Evolutionary conservation across 2,113 vertebrate species (phyloP).

Genomic region (Podocnemis expansa): DNA sequence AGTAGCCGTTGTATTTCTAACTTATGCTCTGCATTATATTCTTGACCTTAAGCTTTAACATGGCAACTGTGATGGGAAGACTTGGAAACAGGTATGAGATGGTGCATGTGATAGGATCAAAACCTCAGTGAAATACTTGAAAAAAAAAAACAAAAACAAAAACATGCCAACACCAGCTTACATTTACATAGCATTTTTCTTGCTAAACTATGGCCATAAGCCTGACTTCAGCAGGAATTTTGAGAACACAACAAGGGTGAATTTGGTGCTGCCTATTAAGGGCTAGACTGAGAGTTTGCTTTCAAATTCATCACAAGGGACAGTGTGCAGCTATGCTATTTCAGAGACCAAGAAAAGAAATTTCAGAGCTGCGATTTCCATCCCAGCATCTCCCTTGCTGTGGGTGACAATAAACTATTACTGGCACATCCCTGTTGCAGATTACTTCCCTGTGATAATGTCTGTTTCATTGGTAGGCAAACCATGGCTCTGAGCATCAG

Average conservation of each 20-base stretch:
- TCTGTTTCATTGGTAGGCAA: not conserved
- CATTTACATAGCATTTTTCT: not conserved
- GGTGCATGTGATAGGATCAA: not conserved
- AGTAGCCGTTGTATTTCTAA: no score
- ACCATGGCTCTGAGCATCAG: no score
- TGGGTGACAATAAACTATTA: not conserved
- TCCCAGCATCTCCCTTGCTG: not conserved
- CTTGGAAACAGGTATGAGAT: not conserved
- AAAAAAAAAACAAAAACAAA: no score
- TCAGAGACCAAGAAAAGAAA: not conserved
- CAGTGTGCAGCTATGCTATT: not conserved
- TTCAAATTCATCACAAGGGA: not conserved
- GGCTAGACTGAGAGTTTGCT: not conserved
- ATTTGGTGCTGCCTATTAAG: not conserved
- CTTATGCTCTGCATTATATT: no score
- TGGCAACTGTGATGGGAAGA: not conserved
- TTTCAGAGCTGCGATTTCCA: not conserved
- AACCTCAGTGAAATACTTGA: fast-evolving
- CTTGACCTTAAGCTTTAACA: not conserved
- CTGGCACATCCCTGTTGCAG: not conserved
- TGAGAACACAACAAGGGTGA: not conserved
- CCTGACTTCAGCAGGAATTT: not conserved
- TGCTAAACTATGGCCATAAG: not conserved
- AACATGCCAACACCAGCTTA: fast-evolving
- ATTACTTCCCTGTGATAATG: not conserved